Percentiles rank a stretch among this genome's conserved stretches.
Evolutionary conservation across 2,888 invertebrate species (phyloP).

Genomic region (Folsomia manolachei): DNA sequence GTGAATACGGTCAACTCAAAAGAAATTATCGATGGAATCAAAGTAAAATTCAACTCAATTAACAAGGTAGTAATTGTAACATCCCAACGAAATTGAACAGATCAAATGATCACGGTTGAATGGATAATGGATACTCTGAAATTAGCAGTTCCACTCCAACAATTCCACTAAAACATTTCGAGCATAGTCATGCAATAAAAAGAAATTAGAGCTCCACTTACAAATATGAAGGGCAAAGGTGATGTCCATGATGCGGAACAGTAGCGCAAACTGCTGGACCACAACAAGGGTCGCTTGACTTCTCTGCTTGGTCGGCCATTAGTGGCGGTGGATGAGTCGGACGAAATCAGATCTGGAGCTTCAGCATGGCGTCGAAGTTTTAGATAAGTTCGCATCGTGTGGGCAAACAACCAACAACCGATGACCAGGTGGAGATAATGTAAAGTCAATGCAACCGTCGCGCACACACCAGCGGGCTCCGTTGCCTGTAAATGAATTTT

Average conservation of each 20-base stretch:
- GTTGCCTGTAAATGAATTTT: constrained; percentile 59
- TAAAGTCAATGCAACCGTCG: constrained; percentile 65
- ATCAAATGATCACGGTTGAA: no score
- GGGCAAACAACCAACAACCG: constrained; percentile 64
- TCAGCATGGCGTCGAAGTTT: constrained; percentile 54
- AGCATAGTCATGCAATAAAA: no score
- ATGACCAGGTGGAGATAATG: constrained; percentile 70
- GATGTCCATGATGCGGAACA: constrained; percentile 64
- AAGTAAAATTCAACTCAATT: no score
- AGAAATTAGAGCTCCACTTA: no score
- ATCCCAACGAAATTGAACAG: no score
- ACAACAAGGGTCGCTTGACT: constrained; percentile 54
- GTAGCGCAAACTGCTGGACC: constrained; percentile 53
- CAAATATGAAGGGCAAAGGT: constrained; percentile 66
- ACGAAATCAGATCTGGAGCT: constrained; percentile 37
- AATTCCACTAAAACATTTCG: no score
- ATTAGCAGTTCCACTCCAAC: no score
- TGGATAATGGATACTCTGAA: no score
- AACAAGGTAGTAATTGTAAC: no score
- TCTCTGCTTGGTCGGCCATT: constrained; percentile 54
- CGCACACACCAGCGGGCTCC: constrained; percentile 64
- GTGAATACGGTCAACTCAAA: no score
- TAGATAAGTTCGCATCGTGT: constrained; percentile 64
- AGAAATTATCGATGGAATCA: no score
- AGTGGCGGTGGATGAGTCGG: constrained; percentile 40